Percentiles rank a stretch among this genome's conserved stretches.
Evolutionary conservation across 2,888 invertebrate genomes (phyloP).

Genomic region (Leptura quadrifasciata): DNA sequence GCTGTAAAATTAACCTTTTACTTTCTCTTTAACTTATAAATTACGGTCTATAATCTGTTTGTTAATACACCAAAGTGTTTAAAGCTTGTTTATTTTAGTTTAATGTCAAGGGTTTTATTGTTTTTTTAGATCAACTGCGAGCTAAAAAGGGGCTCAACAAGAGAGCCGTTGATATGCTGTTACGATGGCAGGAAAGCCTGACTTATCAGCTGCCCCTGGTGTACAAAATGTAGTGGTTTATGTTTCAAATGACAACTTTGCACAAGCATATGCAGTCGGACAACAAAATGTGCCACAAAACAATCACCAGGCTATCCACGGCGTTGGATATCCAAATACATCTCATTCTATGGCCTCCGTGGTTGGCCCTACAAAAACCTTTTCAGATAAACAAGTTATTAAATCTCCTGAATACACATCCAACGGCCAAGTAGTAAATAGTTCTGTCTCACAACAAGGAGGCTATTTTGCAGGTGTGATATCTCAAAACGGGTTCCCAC

Average conservation of each 20-base stretch:
- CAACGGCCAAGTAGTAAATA: slow-evolving; percentile 56
- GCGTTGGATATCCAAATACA: slow-evolving; percentile 66
- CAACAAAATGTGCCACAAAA: slow-evolving; percentile 72
- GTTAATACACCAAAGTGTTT: neutral
- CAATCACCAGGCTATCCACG: slow-evolving; percentile 72
- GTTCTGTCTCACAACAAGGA: slow-evolving; percentile 46
- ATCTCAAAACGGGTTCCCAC: slow-evolving; percentile 69
- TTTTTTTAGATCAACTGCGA: slow-evolving; percentile 70
- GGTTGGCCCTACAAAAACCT: slow-evolving; percentile 64
- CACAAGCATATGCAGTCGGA: slow-evolving; percentile 75
- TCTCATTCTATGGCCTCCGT: slow-evolving; percentile 69
- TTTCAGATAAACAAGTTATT: slow-evolving; percentile 61
- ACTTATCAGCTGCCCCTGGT: slow-evolving; percentile 78
- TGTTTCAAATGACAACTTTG: slow-evolving; percentile 77
- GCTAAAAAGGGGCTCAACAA: slow-evolving; percentile 73
- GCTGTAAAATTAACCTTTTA: slow-evolving; percentile 45
- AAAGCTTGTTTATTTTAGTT: neutral
- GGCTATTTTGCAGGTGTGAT: slow-evolving; percentile 67
- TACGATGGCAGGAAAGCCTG: slow-evolving; percentile 87
- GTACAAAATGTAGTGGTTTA: slow-evolving; percentile 78
- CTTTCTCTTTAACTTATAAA: slow-evolving; percentile 34
- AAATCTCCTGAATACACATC: slow-evolving; percentile 62
- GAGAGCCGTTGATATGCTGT: slow-evolving; percentile 83
- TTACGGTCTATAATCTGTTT: neutral
- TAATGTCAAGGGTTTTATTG: slow-evolving; percentile 32